A percentile compares a stretch with the other conserved stretches of the same genome.
These are phyloP conservation scores for Venusia cambrica DNA, from an alignment of 2,888 invertebrate species.

Conservation along the genomic window DNA sequence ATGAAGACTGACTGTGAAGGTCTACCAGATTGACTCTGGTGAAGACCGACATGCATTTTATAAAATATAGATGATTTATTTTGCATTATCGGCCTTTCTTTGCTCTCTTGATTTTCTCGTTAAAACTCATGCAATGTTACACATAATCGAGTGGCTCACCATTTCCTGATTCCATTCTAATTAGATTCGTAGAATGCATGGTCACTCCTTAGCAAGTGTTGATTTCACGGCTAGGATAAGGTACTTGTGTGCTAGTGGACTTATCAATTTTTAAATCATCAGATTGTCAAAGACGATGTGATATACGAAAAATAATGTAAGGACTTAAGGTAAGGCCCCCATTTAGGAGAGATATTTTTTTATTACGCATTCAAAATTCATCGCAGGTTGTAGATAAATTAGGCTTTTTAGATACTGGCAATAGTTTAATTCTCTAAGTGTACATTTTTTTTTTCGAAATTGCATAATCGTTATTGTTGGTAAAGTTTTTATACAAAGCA, in stretches of 20 bases:
- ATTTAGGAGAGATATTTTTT: constrained; percentile 79
- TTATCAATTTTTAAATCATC: constrained; percentile 61
- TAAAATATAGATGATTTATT: constrained; percentile 57
- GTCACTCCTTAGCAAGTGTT: constrained; percentile 55
- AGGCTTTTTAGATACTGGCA: constrained; percentile 42
- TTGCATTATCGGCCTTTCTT: constrained; percentile 59
- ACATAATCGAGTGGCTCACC: constrained; percentile 52
- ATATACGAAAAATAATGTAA: constrained; percentile 75
- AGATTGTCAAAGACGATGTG: constrained; percentile 77
- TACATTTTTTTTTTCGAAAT: constrained; percentile 62
- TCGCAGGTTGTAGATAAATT: constrained; percentile 55
- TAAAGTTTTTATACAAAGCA: constrained; percentile 70
- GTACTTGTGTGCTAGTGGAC: constrained; percentile 55
- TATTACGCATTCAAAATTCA: constrained; percentile 77
- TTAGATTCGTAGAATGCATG: constrained; percentile 34
- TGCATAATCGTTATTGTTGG: constrained; percentile 75
- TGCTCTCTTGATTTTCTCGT: constrained; percentile 63
- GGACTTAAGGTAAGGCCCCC: constrained; percentile 79
- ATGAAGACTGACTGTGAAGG: constrained; percentile 58
- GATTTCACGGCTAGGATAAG: constrained; percentile 47
- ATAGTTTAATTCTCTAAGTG: constrained; percentile 34
- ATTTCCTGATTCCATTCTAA: constrained; percentile 46
- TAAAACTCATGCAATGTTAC: constrained; percentile 66
- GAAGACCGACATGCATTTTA: constrained; percentile 70
- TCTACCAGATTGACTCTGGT: constrained; percentile 52